Conservation (phyloP, 2,888 invertebrate species). For the Eilema caniola region DNA sequence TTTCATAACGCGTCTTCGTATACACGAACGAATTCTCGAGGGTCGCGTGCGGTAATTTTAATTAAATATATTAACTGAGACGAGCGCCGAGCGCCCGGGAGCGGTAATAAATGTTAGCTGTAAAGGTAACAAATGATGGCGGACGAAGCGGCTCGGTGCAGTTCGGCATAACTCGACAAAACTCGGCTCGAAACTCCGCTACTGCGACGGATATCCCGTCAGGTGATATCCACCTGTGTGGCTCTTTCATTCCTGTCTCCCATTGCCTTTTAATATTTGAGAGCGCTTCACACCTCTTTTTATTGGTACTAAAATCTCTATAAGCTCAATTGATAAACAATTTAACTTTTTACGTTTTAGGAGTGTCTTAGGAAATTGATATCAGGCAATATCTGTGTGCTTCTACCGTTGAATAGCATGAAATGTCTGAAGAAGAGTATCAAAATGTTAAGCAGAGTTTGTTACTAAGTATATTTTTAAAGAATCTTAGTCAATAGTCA, state of each 20-base stretch:
- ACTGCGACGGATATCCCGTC: slow-evolving; percentile 53
- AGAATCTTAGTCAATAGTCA: slow-evolving; percentile 34
- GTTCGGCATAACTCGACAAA: slow-evolving; percentile 35
- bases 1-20: slow-evolving; percentile 67
- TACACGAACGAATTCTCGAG: slow-evolving; percentile 66
- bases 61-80: slow-evolving; percentile 82
- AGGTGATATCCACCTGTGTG: slow-evolving; percentile 72
- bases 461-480: slow-evolving; percentile 27
- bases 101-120: slow-evolving; percentile 76
- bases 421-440: neutral
- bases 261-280: slow-evolving; percentile 59
- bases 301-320: slow-evolving; percentile 45
- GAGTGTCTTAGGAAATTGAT: slow-evolving; percentile 36
- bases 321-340: slow-evolving; percentile 49
- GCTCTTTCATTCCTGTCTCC: slow-evolving; percentile 70
- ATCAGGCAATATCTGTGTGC: neutral
- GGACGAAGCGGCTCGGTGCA: slow-evolving; percentile 45
- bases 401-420: neutral
- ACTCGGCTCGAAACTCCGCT: slow-evolving; percentile 27
- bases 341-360: slow-evolving; percentile 24
- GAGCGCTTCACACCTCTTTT: slow-evolving; percentile 46
- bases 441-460: neutral
- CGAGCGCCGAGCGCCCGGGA: slow-evolving; percentile 66
- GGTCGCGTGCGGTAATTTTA: slow-evolving; percentile 81
- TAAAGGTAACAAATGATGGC: slow-evolving; percentile 79